phyloP scores from a whole-genome alignment of 64 coral and sea anemone genomes.

The Montipora cactus region DNA sequence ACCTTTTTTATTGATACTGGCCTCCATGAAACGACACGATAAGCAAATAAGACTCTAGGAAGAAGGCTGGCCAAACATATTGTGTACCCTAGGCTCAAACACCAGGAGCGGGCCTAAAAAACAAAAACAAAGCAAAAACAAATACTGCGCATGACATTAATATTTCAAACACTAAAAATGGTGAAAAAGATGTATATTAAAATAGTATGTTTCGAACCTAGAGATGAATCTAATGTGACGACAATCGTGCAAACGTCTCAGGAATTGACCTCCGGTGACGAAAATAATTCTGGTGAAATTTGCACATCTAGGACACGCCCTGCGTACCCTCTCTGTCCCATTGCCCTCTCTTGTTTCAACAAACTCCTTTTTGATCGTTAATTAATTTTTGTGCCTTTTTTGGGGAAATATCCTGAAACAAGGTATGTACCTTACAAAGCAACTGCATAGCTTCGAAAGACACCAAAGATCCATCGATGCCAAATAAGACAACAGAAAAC shows the following conservation, averaged over 20 bases:
- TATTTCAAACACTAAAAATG: background rate
- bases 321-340: no score
- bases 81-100: conserved; percentile 27
- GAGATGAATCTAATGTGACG: no score
- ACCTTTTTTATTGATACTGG: conserved; percentile 18
- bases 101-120: conserved; percentile 26
- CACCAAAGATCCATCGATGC: conserved; percentile 20
- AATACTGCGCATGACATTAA: background rate
- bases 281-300: no score
- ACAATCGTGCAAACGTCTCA: no score
- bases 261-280: no score
- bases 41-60: conserved; percentile 35
- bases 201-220: no score
- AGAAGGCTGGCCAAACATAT: conserved; percentile 27
- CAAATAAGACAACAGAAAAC: conserved; percentile 37
- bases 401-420: background rate
- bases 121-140: background rate
- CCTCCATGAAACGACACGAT: conserved; percentile 42
- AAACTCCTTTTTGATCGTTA: no score
- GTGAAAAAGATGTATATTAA: no score
- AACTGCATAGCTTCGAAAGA: background rate
- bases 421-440: conserved; percentile 6
- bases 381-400: no score
- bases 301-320: no score
- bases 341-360: no score